Evolutionary conservation across 2,888 invertebrate species (phyloP).

Genomic region (Drosophila greeni): DNA sequence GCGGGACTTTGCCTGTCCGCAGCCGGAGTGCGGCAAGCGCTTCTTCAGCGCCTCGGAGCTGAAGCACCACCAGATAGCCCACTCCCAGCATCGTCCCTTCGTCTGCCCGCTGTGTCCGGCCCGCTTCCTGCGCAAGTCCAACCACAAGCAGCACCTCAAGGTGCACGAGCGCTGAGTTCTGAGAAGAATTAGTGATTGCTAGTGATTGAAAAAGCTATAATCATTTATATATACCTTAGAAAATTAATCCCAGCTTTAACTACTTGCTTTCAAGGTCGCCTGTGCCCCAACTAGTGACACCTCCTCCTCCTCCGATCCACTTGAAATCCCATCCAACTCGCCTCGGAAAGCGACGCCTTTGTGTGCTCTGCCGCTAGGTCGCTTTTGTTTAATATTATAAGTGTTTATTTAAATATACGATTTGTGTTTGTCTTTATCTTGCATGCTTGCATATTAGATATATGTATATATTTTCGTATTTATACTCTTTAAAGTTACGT

Average conservation of each 20-base stretch:
- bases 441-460: conserved; percentile 53
- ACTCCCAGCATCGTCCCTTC: conserved; percentile 57
- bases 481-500: conserved; percentile 47
- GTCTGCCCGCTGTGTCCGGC: conserved; percentile 63
- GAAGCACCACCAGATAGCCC: conserved; percentile 71
- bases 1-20: conserved; percentile 62
- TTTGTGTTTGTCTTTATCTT: conserved; percentile 58
- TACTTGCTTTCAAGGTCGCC: too few species aligned
- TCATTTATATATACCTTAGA: not conserved
- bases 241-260: not conserved
- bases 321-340: not conserved
- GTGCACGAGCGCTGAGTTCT: conserved; percentile 40
- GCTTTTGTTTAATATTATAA: conserved; percentile 8
- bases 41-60: conserved; percentile 70
- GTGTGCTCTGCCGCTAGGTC: not conserved
- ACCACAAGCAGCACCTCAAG: conserved; percentile 71
- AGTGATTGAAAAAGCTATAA: too few species aligned
- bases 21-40: conserved; percentile 63
- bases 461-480: conserved; percentile 42
- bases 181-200: too few species aligned
- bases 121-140: conserved; percentile 67
- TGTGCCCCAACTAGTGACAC: not conserved
- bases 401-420: conserved; percentile 72
- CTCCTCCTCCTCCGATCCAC: not conserved
- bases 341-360: not conserved